Conservation (phyloP, 2,888 invertebrate species). For the Creontiades dilutus region DNA sequence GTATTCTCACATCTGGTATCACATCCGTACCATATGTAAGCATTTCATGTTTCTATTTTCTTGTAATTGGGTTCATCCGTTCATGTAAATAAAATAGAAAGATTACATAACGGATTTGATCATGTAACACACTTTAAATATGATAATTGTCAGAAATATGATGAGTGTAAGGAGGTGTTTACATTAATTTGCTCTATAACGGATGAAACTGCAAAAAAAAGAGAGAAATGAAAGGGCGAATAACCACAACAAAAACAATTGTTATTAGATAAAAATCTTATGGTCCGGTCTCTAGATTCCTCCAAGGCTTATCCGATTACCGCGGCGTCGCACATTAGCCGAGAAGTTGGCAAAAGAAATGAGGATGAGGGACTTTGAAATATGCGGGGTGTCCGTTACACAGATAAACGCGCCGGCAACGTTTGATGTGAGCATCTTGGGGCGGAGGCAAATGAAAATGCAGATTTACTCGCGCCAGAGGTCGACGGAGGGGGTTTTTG, state of each 20-base stretch:
- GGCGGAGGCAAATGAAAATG: constrained; percentile 54
- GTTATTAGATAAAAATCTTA: background rate
- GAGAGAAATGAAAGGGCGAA: too few relatives aligned
- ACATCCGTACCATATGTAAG: too few relatives aligned
- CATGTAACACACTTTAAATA: too few relatives aligned
- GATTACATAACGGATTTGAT: too few relatives aligned
- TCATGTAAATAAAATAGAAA: too few relatives aligned
- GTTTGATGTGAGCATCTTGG: constrained; percentile 40
- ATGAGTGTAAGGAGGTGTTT: background rate
- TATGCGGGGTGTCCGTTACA: constrained; percentile 53
- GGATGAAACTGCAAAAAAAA: background rate
- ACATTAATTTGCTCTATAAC: background rate
- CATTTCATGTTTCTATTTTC: too few relatives aligned
- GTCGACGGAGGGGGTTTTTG: background rate
- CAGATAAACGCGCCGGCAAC: constrained; percentile 54
- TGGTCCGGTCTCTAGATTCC: background rate
- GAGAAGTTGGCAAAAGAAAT: constrained; percentile 6
- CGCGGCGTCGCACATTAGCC: background rate
- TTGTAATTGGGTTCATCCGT: too few relatives aligned
- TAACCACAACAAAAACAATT: background rate
- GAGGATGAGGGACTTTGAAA: constrained; percentile 48
- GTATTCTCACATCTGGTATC: too few relatives aligned
- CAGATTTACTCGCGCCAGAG: constrained; percentile 38
- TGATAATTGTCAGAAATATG: too few relatives aligned
- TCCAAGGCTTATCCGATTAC: constrained; percentile 13